Percentiles rank a stretch among this genome's conserved stretches.
phyloP scores from a whole-genome alignment of 2,888 invertebrate genomes.

The Melanostoma scalare region DNA sequence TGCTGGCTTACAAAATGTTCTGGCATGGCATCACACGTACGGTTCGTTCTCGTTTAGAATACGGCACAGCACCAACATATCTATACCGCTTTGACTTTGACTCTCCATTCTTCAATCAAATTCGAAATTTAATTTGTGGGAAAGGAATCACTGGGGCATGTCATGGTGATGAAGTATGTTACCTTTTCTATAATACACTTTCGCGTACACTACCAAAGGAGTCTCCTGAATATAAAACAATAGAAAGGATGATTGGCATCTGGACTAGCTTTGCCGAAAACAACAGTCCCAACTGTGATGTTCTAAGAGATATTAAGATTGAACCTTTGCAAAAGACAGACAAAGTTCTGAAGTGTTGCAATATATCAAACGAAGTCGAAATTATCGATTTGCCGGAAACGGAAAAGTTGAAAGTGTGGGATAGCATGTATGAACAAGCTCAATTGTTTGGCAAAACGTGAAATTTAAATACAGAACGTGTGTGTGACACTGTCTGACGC shows the following conservation, averaged over 20 bases:
- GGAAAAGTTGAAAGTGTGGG: conserved; percentile 77
- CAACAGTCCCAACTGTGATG: conserved; percentile 78
- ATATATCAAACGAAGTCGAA: conserved; percentile 77
- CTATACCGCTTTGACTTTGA: conserved; percentile 81
- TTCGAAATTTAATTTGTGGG: conserved; percentile 77
- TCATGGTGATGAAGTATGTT: conserved; percentile 81
- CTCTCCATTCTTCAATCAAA: conserved; percentile 79
- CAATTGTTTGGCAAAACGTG: conserved; percentile 45
- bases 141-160: conserved; percentile 76
- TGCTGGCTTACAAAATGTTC: conserved; percentile 79
- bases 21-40: conserved; percentile 79
- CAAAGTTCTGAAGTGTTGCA: conserved; percentile 75
- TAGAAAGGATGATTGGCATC: conserved; percentile 79
- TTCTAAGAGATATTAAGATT: conserved; percentile 76
- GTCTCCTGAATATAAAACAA: conserved; percentile 77
- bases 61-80: conserved; percentile 77
- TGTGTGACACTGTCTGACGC: neutral
- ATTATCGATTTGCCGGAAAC: conserved; percentile 77
- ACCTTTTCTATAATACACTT: conserved; percentile 78
- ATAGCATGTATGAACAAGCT: conserved; percentile 76
- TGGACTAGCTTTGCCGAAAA: conserved; percentile 79
- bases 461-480: conserved; percentile 19
- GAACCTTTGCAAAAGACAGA: conserved; percentile 72
- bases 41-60: conserved; percentile 76
- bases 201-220: conserved; percentile 74